Evolutionary conservation across 2,113 vertebrate genomes (phyloP), one percentile per base, ranked within the genome.

Genomic region (Vireo altiloquus): DNA sequence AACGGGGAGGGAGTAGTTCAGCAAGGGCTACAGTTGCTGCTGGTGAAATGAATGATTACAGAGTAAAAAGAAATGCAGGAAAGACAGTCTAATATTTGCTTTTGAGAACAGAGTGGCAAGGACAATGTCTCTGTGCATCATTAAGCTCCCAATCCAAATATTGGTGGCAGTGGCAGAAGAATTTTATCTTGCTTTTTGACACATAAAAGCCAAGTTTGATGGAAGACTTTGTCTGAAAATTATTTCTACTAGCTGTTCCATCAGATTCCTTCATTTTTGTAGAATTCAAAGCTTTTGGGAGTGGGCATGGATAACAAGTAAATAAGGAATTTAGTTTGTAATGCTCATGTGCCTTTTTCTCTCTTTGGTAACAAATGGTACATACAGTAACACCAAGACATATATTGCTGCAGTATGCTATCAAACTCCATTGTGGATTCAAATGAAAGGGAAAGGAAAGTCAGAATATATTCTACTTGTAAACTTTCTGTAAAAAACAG

Each of bases 401-500:
- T 20, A 61, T 18, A 65, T 40, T 44, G 19, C 50, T 71, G 42
- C n/a, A 80, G 12, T 30, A 47, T 49, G 28, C 63, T 79, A 68
- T 64, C 35, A 84, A 28, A 80, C 31, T 57, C 63, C 13, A 69
- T 27, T 54, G 33, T 50, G 27, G n/a, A 76, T 92, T 94, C 40
- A 74, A 84, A 84, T 31, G 19, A 80, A 89, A 92, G 23, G 59
- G 44, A 71, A 94, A 92, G 77, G 63, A 82, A 93, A 94, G 95
- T 49, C 59, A 71, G 42, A 82, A 76, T 82, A 71, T 81, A 93
- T 90, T 92, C 31, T 65, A 61, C 40, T 66, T 64, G 63, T 47
- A 93, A 87, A 79, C 37, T 87, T 81, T 82, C 53, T 90, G 35
- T 70, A 52, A 93, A 90, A 96, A 90, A 70, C 18, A 91, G 80